Conservation (phyloP, 2,888 invertebrate species). For the Cephus runcator region DNA sequence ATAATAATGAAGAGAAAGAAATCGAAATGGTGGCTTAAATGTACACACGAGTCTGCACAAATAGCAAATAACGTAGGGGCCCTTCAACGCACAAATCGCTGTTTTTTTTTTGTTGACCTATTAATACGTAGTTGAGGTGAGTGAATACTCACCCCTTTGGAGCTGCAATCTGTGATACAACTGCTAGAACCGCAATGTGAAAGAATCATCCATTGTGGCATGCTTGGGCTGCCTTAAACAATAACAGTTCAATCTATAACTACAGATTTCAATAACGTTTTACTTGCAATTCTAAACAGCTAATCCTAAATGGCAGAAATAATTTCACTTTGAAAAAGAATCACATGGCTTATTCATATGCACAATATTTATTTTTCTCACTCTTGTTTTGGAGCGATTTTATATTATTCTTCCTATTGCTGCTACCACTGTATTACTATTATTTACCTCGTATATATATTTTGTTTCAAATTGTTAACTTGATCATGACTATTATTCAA, state of each 20-base stretch:
- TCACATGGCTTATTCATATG: neutral
- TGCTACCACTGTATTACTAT: neutral
- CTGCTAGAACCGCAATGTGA: conserved; percentile 34
- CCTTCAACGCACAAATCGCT: conserved; percentile 25
- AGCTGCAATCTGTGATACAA: conserved; percentile 45
- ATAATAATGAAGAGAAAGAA: neutral
- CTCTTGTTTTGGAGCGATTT: neutral
- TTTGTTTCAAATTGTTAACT: neutral
- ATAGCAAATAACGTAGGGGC: conserved; percentile 28
- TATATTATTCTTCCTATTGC: neutral
- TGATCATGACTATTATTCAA: neutral
- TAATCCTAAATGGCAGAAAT: neutral
- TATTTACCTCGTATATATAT: neutral
- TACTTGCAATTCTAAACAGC: neutral
- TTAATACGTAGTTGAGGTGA: conserved; percentile 33
- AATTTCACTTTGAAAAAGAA: neutral
- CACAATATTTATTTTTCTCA: neutral
- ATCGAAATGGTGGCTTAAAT: neutral
- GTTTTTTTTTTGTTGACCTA: conserved; percentile 3
- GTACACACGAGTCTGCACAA: conserved; percentile 20
- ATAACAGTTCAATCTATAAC: neutral
- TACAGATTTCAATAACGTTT: neutral
- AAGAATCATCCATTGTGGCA: conserved; percentile 15
- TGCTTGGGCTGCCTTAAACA: conserved; percentile 9
- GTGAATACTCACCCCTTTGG: conserved; percentile 27